These are phyloP conservation scores for Struthio camelus DNA, from an alignment of 2,113 vertebrate species.

Conservation along the genomic window DNA sequence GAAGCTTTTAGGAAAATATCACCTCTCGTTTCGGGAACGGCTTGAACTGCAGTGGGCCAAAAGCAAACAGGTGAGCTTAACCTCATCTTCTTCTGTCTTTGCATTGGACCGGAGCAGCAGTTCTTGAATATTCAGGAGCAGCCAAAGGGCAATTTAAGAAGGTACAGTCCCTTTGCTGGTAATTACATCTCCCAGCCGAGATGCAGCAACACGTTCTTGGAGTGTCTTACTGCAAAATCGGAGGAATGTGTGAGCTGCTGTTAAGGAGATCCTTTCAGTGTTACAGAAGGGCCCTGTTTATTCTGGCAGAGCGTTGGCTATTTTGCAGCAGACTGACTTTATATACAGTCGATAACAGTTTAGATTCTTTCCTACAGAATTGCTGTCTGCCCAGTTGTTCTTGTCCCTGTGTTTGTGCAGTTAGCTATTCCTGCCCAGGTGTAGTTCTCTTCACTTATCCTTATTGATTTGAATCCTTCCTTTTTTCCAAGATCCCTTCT, in stretches of 20 bases:
- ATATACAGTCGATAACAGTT: background rate
- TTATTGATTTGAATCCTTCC: background rate
- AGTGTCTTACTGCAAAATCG: background rate
- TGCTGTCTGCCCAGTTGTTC: background rate
- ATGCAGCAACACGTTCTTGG: background rate
- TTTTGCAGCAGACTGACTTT: background rate
- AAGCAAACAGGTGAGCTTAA: background rate
- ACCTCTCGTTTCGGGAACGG: background rate
- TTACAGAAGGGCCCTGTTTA: background rate
- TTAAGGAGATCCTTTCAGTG: background rate
- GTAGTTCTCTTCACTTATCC: background rate
- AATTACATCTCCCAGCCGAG: background rate
- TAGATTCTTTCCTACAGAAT: background rate
- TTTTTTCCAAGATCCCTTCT: background rate
- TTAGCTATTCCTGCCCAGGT: background rate
- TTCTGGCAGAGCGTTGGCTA: background rate
- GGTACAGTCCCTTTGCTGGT: background rate
- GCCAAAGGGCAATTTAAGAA: background rate
- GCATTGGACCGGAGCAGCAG: background rate
- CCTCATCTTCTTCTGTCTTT: background rate
- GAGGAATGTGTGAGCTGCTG: background rate
- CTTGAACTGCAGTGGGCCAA: background rate
- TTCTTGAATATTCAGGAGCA: background rate
- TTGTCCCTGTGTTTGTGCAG: background rate
- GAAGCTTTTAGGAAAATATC: background rate